Evolutionary conservation across 2,797 vertebrate species (phyloP).

Genomic region (Sebastes hopkinsi): DNA sequence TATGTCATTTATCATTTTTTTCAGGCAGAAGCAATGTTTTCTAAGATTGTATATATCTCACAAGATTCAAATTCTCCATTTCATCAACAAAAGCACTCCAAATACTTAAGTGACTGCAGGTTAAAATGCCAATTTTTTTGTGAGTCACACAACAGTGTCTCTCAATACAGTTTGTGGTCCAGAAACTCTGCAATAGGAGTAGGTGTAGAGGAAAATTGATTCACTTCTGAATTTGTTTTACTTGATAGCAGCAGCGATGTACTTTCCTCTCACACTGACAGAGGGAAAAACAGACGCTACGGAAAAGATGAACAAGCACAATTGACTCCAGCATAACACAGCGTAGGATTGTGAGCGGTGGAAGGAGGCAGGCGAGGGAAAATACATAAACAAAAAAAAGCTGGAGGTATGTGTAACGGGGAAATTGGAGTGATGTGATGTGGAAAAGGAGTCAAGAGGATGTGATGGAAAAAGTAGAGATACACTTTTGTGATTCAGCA

Average conservation of each 20-base stretch:
- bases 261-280: conserved; percentile 6
- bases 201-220: conserved; percentile 15
- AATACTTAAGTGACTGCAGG: not conserved
- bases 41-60: not conserved
- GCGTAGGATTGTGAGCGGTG: not conserved
- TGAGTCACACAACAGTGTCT: not conserved
- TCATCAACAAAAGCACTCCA: not conserved
- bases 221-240: conserved; percentile 12
- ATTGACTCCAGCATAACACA: not conserved
- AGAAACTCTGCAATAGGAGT: conserved; percentile 17
- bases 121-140: not conserved
- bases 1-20: not conserved
- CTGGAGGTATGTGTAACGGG: conserved; percentile 3
- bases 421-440: conserved; percentile 48
- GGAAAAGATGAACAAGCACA: conserved; percentile 26
- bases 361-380: conserved; percentile 7
- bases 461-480: conserved; percentile 31
- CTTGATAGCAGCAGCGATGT: conserved; percentile 5
- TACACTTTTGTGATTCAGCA: conserved; percentile 35
- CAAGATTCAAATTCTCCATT: not conserved
- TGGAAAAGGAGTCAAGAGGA: conserved; percentile 41
- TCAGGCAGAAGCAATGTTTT: not conserved
- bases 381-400: conserved; percentile 20
- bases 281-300: not conserved
- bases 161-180: not conserved